Conservation (phyloP, 2,888 invertebrate genomes). For the Clitarchus hookeri region DNA sequence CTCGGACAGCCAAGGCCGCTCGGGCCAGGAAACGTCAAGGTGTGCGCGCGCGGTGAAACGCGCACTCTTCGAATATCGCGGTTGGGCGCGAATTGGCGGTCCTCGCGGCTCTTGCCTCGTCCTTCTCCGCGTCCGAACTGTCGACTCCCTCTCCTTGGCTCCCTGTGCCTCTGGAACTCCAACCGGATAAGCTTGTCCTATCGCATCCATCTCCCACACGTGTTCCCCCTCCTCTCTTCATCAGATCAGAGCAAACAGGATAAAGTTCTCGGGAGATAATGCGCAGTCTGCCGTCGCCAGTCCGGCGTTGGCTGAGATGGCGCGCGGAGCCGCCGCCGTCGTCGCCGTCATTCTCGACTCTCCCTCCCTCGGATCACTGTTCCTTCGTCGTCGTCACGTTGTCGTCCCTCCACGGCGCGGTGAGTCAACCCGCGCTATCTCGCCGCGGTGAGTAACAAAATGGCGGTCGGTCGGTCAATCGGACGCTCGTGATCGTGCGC, state of each 20-base stretch:
- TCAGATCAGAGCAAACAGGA: not conserved
- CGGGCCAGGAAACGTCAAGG: not conserved
- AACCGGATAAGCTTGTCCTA: not conserved
- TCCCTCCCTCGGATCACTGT: too few species aligned
- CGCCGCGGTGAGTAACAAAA: conserved; percentile 7
- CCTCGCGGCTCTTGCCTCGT: not conserved
- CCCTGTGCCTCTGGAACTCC: not conserved
- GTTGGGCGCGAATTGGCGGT: not conserved
- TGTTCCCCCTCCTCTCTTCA: not conserved
- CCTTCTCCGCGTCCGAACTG: not conserved
- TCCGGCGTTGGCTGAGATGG: not conserved
- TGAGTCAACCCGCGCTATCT: not conserved
- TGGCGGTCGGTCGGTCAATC: not conserved
- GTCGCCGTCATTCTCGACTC: too few species aligned
- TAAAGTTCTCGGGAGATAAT: not conserved
- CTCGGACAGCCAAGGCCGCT: not conserved
- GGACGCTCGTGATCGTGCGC: not conserved
- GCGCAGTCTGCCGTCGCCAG: not conserved
- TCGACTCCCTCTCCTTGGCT: not conserved
- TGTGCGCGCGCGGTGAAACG: not conserved
- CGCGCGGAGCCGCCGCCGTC: not conserved
- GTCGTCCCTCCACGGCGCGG: not conserved
- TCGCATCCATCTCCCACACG: not conserved
- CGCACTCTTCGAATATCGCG: not conserved
- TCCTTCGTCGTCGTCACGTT: not conserved